A percentile compares a stretch with the other conserved stretches of the same genome.
phyloP scores from a whole-genome alignment of 2,113 vertebrate genomes.

The Poicephalus meyeri region DNA sequence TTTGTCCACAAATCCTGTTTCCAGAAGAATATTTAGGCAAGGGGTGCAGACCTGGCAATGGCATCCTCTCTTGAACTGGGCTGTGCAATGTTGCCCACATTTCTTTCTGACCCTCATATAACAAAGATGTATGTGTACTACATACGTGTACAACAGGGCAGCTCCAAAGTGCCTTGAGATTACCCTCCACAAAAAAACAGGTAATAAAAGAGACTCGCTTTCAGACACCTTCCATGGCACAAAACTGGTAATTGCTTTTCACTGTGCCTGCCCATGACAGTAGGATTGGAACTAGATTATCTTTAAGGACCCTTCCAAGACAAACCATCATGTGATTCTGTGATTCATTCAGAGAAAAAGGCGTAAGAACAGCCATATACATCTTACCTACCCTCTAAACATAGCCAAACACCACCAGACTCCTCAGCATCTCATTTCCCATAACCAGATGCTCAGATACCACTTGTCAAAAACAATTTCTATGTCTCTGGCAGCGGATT shows the following conservation, averaged over 20 bases:
- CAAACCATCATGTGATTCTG: neutral
- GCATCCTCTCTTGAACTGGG: neutral
- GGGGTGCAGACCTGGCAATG: neutral
- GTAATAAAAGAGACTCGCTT: neutral
- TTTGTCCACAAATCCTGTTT: neutral
- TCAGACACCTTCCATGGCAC: neutral
- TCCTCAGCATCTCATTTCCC: neutral
- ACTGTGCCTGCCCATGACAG: neutral
- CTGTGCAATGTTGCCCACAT: neutral
- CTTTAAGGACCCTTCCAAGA: neutral
- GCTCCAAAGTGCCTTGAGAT: neutral
- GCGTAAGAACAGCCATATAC: accelerated
- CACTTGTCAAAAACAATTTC: neutral
- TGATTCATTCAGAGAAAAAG: neutral
- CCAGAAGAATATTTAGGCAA: neutral
- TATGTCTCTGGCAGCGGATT: neutral
- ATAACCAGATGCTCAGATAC: neutral
- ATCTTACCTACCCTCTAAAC: neutral
- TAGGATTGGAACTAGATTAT: neutral
- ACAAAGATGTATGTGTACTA: neutral
- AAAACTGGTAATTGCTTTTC: neutral
- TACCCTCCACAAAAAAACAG: neutral
- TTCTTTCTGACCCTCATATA: neutral
- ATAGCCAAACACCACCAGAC: neutral
- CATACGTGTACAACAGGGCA: neutral